phyloP scores from a whole-genome alignment of 1,140 invertebrate species.

The Psix sp. region DNA sequence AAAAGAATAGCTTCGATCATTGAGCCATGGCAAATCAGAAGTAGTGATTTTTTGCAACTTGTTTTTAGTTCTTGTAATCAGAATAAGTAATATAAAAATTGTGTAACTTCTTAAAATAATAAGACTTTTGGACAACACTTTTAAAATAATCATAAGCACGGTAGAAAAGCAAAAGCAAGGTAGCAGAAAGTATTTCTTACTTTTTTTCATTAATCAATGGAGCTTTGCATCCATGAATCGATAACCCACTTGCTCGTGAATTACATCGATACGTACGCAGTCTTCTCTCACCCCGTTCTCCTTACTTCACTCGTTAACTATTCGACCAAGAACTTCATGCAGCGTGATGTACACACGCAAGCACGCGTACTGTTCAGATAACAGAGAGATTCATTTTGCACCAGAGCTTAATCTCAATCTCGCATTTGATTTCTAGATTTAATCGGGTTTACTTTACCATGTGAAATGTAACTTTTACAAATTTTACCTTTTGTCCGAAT shows the following conservation, averaged over 20 bases:
- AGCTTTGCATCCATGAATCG: conserved; percentile 70
- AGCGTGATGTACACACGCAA: conserved; percentile 59
- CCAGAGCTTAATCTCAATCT: neutral
- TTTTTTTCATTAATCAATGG: conserved; percentile 73
- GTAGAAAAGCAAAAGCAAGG: conserved; percentile 33
- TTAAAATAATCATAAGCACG: conserved; percentile 10
- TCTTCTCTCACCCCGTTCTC: conserved; percentile 59
- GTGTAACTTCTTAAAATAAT: no score
- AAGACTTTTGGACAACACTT: no score
- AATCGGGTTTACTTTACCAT: no score
- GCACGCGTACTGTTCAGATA: conserved; percentile 55
- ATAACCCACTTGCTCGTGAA: conserved; percentile 75
- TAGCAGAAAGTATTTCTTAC: conserved; percentile 50
- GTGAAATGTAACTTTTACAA: no score
- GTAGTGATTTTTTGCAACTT: no score
- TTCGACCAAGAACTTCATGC: conserved; percentile 63
- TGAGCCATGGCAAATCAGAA: no score
- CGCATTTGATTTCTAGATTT: neutral
- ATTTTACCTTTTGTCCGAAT: no score
- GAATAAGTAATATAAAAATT: no score
- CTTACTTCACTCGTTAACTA: conserved; percentile 71
- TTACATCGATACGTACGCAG: conserved; percentile 66
- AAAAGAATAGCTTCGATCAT: no score
- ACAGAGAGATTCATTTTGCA: no score
- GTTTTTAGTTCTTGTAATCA: no score